phyloP scores from a whole-genome alignment of 1,140 invertebrate genomes.

The Listronotus bonariensis region DNA sequence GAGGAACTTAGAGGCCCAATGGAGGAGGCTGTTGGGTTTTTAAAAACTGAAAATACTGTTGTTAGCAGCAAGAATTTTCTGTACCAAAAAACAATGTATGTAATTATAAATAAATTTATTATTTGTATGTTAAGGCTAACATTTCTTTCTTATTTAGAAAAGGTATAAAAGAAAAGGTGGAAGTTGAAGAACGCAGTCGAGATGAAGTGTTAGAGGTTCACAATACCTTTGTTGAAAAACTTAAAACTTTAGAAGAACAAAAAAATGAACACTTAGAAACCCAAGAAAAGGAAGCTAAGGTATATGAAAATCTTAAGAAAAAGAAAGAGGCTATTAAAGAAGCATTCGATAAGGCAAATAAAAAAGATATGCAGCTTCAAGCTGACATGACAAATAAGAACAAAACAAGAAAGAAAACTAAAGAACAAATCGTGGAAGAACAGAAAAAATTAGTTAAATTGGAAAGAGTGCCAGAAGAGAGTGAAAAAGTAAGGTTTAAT shows the following conservation, averaged over 20 bases:
- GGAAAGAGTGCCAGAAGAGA: conserved; percentile 58
- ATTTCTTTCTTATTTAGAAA: conserved; percentile 33
- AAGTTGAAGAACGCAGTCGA: conserved; percentile 41
- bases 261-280: conserved; percentile 45
- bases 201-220: conserved; percentile 43
- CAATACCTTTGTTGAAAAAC: conserved; percentile 47
- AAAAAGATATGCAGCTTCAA: conserved; percentile 65
- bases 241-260: conserved; percentile 39
- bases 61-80: conserved; percentile 70
- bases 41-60: conserved; percentile 79
- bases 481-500: conserved; percentile 46
- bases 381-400: conserved; percentile 67
- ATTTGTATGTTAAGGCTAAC: too few relatives aligned
- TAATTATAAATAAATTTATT: conserved; percentile 14
- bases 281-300: conserved; percentile 54
- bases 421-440: conserved; percentile 63
- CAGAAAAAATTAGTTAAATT: conserved; percentile 67
- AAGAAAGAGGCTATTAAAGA: conserved; percentile 63
- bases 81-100: conserved; percentile 71
- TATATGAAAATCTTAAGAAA: conserved; percentile 62
- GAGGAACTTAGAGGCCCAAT: conserved; percentile 83
- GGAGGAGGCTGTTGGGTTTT: conserved; percentile 82
- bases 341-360: conserved; percentile 64
- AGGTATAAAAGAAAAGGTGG: conserved; percentile 41
- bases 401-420: conserved; percentile 69